Evolutionary conservation across 2,797 vertebrate genomes (phyloP).

Genomic region (Anabacerthia variegaticeps): DNA sequence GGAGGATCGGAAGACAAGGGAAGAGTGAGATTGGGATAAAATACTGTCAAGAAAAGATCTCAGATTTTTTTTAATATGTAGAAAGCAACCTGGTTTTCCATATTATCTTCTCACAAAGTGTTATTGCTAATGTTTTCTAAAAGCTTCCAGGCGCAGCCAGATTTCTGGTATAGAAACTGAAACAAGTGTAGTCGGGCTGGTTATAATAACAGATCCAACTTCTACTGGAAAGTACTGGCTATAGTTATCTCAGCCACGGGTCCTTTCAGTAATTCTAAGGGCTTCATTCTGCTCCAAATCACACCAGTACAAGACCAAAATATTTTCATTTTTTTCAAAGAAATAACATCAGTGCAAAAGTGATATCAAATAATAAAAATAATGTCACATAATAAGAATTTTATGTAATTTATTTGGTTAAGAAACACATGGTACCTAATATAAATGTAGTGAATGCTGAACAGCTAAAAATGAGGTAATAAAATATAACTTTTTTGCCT

Average conservation of each 20-base stretch:
- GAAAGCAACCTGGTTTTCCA: not conserved
- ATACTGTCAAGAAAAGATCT: not conserved
- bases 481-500: not conserved
- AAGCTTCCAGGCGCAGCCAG: not conserved
- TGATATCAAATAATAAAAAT: not conserved
- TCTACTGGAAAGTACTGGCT: not conserved
- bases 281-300: not conserved
- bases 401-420: not conserved
- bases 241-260: not conserved
- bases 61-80: not conserved
- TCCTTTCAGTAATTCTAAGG: not conserved
- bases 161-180: not conserved
- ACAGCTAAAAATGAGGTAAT: not conserved
- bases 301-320: not conserved
- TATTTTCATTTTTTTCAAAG: not conserved
- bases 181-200: not conserved
- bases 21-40: not conserved
- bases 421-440: not conserved
- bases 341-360: not conserved
- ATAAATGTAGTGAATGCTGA: not conserved
- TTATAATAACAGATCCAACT: not conserved
- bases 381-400: not conserved
- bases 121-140: not conserved
- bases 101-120: not conserved
- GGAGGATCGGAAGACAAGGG: not conserved